Percentiles rank a stretch among this genome's conserved stretches.
phyloP scores from a whole-genome alignment of 1,140 invertebrate species.

The Thaumetopoea pityocampa region DNA sequence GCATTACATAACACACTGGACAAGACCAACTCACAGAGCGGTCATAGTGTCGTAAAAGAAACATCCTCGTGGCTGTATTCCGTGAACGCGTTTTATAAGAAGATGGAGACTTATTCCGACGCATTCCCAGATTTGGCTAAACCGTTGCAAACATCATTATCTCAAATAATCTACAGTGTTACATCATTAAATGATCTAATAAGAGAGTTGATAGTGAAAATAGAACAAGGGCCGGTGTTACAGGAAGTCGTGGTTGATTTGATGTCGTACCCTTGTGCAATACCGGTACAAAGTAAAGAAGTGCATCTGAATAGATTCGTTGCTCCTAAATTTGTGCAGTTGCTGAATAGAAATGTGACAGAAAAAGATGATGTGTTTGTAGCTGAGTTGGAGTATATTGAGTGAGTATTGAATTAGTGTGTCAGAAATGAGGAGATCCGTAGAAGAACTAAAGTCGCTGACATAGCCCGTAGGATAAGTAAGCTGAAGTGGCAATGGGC shows the following conservation, averaged over 20 bases:
- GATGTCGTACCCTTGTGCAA: slow-evolving; percentile 68
- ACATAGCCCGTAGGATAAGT: too few relatives aligned
- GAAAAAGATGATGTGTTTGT: slow-evolving; percentile 27
- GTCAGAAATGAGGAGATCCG: too few relatives aligned
- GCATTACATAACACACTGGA: slow-evolving; percentile 28
- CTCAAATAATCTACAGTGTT: slow-evolving; percentile 78
- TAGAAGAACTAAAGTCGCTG: too few relatives aligned
- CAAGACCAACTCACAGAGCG: slow-evolving; percentile 30
- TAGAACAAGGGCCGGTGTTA: slow-evolving; percentile 39
- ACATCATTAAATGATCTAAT: slow-evolving; percentile 66
- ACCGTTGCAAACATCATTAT: slow-evolving; percentile 77
- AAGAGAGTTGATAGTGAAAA: slow-evolving; percentile 55
- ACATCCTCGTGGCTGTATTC: slow-evolving; percentile 77
- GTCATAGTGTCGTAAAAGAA: slow-evolving; percentile 61
- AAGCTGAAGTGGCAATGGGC: too few relatives aligned
- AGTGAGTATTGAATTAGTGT: slow-evolving; percentile 37
- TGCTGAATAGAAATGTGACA: slow-evolving; percentile 41
- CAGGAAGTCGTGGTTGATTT: slow-evolving; percentile 39
- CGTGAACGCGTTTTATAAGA: slow-evolving; percentile 75
- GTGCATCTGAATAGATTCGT: slow-evolving; percentile 65
- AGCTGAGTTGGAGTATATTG: slow-evolving; percentile 41
- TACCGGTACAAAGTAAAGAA: slow-evolving; percentile 66
- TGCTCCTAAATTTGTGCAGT: slow-evolving; percentile 42
- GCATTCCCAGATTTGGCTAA: slow-evolving; percentile 82
- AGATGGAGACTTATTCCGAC: slow-evolving; percentile 75